Evolutionary conservation across 1,140 invertebrate species (phyloP).

Genomic region (Cataglyphis hispanica): DNA sequence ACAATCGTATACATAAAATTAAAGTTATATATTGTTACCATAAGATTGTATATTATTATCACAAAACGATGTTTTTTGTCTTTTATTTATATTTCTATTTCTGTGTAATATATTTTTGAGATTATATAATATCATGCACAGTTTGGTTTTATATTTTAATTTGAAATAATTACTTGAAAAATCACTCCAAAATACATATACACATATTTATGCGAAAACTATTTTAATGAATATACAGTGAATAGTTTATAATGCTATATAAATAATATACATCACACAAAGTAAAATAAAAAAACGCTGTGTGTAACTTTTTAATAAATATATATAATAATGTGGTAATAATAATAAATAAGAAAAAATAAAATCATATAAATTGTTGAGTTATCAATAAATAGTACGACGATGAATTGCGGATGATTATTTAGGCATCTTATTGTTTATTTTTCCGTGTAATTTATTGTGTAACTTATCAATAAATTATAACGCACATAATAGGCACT

Average conservation of each 20-base stretch:
- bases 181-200: not conserved
- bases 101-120: not conserved
- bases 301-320: not conserved
- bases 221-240: not conserved
- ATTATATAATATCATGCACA: not conserved
- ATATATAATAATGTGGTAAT: not conserved
- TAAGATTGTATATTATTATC: not conserved
- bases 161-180: not conserved
- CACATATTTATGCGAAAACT: not conserved
- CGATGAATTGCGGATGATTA: not conserved
- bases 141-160: not conserved
- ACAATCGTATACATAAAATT: not conserved
- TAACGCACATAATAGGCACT: not conserved
- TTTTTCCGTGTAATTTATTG: not conserved
- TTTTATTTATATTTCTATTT: too few species aligned
- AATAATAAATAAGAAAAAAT: not conserved
- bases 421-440: conserved; percentile 7
- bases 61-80: not conserved
- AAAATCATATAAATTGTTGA: not conserved
- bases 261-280: too few species aligned
- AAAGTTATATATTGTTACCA: too few species aligned
- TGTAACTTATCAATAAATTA: conserved; percentile 36
- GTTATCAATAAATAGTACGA: not conserved
- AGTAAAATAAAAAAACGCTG: conserved; percentile 8
- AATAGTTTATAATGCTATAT: too few species aligned